Conservation (phyloP, 2,888 invertebrate genomes). For the Caenorhabditis drosophilae region DNA sequence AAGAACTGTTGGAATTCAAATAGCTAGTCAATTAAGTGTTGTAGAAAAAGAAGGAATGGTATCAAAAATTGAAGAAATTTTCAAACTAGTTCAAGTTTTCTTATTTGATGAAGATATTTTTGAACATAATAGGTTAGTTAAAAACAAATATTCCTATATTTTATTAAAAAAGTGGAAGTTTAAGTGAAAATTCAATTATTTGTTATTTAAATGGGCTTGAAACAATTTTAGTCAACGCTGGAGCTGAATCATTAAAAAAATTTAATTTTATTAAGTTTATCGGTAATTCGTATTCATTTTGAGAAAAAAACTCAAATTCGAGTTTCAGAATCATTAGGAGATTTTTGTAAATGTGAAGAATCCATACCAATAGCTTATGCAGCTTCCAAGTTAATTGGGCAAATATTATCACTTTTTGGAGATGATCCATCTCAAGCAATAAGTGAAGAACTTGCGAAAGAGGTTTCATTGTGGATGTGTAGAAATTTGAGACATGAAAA, state of each 20-base stretch:
- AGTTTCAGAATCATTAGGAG: conserved; percentile 8
- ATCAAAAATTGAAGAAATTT: conserved; percentile 9
- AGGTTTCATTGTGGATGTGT: conserved; percentile 39
- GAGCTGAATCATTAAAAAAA: conserved; percentile 5
- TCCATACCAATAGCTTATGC: conserved; percentile 34
- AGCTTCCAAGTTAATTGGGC: conserved; percentile 48
- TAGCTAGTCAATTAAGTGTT: conserved; percentile 35
- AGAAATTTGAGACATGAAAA: conserved; percentile 41
- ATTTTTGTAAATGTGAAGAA: conserved; percentile 39
- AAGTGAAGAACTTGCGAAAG: conserved; percentile 17
- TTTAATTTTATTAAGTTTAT: conserved; percentile 13
- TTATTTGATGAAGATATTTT: conserved; percentile 31
- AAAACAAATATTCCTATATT: neutral
- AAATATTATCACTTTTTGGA: conserved; percentile 41
- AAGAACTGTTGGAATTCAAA: conserved; percentile 33
- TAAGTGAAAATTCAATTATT: conserved; percentile 17
- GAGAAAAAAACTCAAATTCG: neutral
- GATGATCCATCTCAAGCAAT: conserved; percentile 4
- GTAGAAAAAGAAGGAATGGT: conserved; percentile 38
- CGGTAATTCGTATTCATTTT: conserved; percentile 1
- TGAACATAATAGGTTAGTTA: conserved; percentile 30
- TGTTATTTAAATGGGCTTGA: conserved; percentile 11
- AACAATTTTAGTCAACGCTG: conserved; percentile 21
- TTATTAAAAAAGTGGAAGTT: neutral
- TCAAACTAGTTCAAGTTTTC: conserved; percentile 7